Percentiles rank a stretch among this genome's conserved stretches.
Conservation (phyloP, 1,140 invertebrate species). For the Pseudoatta argentina region DNA sequence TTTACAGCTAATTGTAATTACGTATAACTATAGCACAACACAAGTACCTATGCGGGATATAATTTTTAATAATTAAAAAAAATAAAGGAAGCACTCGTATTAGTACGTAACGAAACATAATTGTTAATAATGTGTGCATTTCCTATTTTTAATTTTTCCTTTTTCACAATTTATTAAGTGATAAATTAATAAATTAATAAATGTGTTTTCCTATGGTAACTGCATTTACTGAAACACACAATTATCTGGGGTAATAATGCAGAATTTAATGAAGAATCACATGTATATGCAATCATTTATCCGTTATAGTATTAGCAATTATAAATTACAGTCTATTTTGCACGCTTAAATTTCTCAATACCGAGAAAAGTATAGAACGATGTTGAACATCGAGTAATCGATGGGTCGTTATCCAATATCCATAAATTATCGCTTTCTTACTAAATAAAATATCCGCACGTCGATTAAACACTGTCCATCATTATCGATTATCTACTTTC, state of each 20-base stretch:
- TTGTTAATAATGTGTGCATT: background rate
- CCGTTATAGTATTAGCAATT: background rate
- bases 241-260: constrained; percentile 15
- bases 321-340: background rate
- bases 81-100: background rate
- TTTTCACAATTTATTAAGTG: background rate
- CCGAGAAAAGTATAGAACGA: constrained; percentile 1
- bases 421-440: constrained; percentile 47
- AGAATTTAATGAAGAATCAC: constrained; percentile 13
- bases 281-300: background rate
- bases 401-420: constrained; percentile 3
- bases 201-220: background rate
- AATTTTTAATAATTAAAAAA: background rate
- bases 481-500: constrained; percentile 34
- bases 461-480: constrained; percentile 5
- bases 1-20: background rate
- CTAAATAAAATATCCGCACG: constrained; percentile 10
- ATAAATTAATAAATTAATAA: background rate
- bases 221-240: background rate
- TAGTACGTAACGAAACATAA: background rate
- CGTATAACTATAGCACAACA: background rate
- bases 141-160: constrained; percentile 8
- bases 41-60: background rate
- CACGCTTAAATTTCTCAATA: constrained; percentile 49
- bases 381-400: constrained; percentile 13